These are phyloP conservation scores for Potamarius usumacintae DNA, from an alignment of 2,113 vertebrate genomes.

Conservation along the genomic window DNA sequence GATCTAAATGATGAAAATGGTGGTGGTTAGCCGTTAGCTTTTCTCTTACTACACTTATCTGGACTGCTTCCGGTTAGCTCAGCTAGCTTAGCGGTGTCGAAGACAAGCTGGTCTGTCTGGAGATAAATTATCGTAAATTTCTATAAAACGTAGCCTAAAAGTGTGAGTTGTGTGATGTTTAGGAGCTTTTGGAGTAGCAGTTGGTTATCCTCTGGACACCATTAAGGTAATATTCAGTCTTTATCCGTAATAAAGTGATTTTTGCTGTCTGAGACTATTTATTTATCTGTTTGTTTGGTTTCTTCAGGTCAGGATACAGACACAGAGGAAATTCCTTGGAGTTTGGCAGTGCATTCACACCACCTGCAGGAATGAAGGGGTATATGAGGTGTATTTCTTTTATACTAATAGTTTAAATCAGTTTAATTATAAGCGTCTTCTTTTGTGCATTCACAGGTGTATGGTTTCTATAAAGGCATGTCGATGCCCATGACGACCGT, in stretches of 20 bases:
- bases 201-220: conserved; percentile 85
- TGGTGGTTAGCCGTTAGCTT: not conserved
- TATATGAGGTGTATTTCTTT: conserved; percentile 38
- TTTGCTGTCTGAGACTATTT: too few species aligned
- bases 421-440: conserved; percentile 51
- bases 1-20: not conserved
- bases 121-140: not conserved
- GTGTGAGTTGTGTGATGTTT: not conserved
- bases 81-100: not conserved
- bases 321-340: conserved; percentile 70
- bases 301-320: conserved; percentile 83
- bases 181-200: conserved; percentile 81
- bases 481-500: conserved; percentile 74
- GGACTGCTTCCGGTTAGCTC: not conserved
- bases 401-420: not conserved
- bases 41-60: not conserved
- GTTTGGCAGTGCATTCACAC: conserved; percentile 80
- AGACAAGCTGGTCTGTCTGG: not conserved
- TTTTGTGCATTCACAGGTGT: conserved; percentile 60
- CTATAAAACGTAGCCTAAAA: not conserved
- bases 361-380: conserved; percentile 77
- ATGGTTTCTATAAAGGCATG: conserved; percentile 82
- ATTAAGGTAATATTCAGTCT: conserved; percentile 75
- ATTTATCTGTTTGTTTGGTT: not conserved
- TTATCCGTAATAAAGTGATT: too few species aligned